These are phyloP conservation scores for Lagorchestes hirsutus DNA, from an alignment of 2,797 vertebrate species.

Conservation along the genomic window DNA sequence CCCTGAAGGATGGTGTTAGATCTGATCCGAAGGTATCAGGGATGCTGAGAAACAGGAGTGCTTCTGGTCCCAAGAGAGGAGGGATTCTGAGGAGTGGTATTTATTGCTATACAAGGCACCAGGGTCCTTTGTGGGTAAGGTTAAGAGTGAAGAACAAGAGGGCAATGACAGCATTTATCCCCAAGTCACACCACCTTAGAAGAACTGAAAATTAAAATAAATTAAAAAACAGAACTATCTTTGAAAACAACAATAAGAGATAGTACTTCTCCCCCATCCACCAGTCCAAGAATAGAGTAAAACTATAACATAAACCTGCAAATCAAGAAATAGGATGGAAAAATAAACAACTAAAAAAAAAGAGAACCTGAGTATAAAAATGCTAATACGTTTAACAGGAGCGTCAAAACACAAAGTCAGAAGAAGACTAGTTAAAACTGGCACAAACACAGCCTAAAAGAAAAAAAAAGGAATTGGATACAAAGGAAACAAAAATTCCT, in stretches of 20 bases:
- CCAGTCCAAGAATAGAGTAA: neutral
- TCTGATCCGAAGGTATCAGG: neutral
- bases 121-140: no score
- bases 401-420: neutral
- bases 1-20: neutral
- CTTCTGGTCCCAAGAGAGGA: neutral
- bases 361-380: neutral
- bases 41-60: neutral
- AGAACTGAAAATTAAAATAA: neutral
- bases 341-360: neutral
- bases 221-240: no score
- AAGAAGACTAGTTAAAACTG: neutral
- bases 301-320: neutral
- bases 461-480: neutral
- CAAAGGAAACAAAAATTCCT: neutral
- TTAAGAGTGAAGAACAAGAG: no score
- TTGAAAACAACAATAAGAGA: neutral
- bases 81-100: no score
- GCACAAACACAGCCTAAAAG: neutral
- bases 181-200: neutral
- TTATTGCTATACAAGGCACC: no score
- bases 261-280: neutral
- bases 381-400: neutral
- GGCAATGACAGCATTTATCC: neutral
- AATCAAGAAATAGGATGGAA: neutral